Conservation (phyloP, 1,140 invertebrate genomes). For the Atta texana region DNA sequence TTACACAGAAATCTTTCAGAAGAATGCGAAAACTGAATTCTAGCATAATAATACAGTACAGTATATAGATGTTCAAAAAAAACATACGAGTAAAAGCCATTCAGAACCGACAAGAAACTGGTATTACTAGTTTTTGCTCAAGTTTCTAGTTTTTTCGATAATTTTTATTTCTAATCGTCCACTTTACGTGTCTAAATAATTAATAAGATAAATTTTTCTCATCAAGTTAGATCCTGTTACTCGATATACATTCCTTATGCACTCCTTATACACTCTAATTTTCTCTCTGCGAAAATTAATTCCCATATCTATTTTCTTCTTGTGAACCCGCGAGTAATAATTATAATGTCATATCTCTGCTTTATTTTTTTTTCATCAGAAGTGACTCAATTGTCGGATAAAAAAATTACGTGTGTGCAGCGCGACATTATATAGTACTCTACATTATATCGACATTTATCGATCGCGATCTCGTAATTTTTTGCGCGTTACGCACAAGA, state of each 20-base stretch:
- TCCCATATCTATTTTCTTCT: background rate
- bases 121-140: no score
- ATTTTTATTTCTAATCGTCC: no score
- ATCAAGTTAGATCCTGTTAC: background rate
- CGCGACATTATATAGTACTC: background rate
- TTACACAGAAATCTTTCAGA: no score
- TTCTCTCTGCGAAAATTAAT: background rate
- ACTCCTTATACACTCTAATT: no score
- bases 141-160: no score
- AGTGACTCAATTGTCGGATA: constrained; percentile 32
- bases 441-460: constrained; percentile 44
- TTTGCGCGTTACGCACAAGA: background rate
- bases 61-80: no score
- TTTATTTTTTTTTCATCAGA: constrained; percentile 19
- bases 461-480: constrained; percentile 30
- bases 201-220: constrained; percentile 8
- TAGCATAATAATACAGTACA: no score
- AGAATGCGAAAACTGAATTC: no score
- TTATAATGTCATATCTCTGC: constrained; percentile 6
- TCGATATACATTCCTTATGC: background rate
- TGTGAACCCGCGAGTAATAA: constrained; percentile 5
- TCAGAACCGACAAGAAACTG: no score
- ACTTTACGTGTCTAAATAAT: background rate
- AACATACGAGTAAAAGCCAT: no score
- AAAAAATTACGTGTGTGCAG: constrained; percentile 15